A percentile compares a stretch with the other conserved stretches of the same genome.
Evolutionary conservation across 2,113 vertebrate genomes (phyloP).

Genomic region (Brienomyrus longianalis): DNA sequence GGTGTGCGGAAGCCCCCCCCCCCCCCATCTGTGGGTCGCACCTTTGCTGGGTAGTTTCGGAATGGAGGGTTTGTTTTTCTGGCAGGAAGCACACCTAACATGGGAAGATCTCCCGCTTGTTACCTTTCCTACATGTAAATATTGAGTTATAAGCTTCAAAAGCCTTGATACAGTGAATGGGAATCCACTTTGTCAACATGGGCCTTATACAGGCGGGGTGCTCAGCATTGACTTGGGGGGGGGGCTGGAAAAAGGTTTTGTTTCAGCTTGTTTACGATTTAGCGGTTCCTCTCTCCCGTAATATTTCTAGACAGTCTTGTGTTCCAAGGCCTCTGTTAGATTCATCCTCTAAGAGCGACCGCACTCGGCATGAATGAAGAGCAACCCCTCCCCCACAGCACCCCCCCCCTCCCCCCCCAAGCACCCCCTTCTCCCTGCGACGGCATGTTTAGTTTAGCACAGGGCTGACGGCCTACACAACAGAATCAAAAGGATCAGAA

Average conservation of each 20-base stretch:
- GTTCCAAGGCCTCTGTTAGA: background rate
- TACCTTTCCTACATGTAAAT: conserved; percentile 41
- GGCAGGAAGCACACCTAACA: conserved; percentile 40
- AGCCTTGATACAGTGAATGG: conserved; percentile 30
- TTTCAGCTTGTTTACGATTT: conserved; percentile 17
- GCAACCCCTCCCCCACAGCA: background rate
- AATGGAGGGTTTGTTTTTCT: conserved; percentile 37
- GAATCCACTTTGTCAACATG: conserved; percentile 13
- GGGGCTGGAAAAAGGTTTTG: background rate
- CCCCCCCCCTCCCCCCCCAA: background rate
- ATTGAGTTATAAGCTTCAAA: conserved; percentile 32
- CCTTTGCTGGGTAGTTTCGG: conserved; percentile 34
- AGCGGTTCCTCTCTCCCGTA: background rate
- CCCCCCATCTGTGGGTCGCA: conserved; percentile 30
- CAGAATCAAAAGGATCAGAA: conserved; percentile 5
- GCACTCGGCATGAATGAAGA: background rate
- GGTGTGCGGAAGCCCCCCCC: conserved; percentile 29
- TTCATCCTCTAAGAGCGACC: conserved; percentile 2
- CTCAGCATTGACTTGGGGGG: background rate
- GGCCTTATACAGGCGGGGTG: background rate
- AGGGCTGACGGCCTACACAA: conserved; percentile 14
- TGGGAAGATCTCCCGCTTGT: conserved; percentile 49
- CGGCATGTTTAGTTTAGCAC: conserved; percentile 1
- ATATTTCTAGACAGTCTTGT: conserved; percentile 11
- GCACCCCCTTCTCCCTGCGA: background rate